Conservation (phyloP, 1,140 invertebrate genomes). For the Palaemon carinicauda region DNA sequence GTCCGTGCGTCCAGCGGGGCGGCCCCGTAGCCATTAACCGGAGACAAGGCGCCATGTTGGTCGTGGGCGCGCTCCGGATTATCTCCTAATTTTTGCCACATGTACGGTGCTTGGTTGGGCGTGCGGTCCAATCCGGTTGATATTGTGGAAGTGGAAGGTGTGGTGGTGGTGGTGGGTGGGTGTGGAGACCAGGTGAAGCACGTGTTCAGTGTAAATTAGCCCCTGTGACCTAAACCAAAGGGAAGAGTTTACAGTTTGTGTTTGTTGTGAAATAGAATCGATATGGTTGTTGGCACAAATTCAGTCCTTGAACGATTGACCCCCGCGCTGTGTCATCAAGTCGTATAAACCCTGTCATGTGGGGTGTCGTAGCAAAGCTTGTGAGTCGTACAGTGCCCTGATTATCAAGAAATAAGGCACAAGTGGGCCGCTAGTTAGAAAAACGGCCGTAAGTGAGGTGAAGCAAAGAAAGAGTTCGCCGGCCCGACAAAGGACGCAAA, state of each 20-base stretch:
- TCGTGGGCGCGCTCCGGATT: constrained; percentile 60
- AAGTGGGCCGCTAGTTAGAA: constrained; percentile 1
- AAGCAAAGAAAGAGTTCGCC: constrained; percentile 13
- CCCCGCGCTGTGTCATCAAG: constrained; percentile 55
- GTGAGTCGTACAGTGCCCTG: constrained; percentile 22
- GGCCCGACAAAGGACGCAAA: constrained; percentile 32
- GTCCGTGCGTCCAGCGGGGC: constrained; percentile 59
- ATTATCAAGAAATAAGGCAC: constrained; percentile 4
- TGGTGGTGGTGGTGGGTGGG: constrained; percentile 22
- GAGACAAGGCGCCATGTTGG: constrained; percentile 61
- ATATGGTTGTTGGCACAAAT: constrained; percentile 61
- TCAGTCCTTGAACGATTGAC: constrained; percentile 60
- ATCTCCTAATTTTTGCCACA: constrained; percentile 61
- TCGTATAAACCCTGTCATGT: constrained; percentile 52
- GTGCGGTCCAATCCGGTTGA: constrained; percentile 39
- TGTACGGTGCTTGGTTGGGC: constrained; percentile 55
- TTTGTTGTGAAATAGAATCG: constrained; percentile 61
- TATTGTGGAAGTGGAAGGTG: constrained; percentile 37
- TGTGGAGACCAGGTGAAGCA: background rate
- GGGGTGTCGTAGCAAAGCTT: constrained; percentile 60
- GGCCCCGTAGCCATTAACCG: constrained; percentile 61
- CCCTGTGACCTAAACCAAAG: constrained; percentile 33
- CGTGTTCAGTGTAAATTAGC: constrained; percentile 21
- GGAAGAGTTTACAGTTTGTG: constrained; percentile 56
- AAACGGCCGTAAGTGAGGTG: constrained; percentile 38